phyloP scores from a whole-genome alignment of 2,888 invertebrate species.

The Sipunculus nudus region DNA sequence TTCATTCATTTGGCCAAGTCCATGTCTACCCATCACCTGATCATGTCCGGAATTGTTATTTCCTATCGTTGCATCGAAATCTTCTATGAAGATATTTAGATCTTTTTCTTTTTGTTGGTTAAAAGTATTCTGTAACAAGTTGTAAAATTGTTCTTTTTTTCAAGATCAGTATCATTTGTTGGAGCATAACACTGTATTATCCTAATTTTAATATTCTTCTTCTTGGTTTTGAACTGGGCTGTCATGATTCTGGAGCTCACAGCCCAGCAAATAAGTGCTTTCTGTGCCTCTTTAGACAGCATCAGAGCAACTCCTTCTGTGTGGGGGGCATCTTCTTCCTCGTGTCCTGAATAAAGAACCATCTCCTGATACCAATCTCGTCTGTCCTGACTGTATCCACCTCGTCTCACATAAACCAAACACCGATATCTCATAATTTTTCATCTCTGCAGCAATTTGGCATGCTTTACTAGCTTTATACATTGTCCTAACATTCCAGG shows the following conservation, averaged over 20 bases:
- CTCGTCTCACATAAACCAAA: constrained; percentile 24
- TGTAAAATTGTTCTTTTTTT: not conserved
- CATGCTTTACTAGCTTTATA: constrained; percentile 13
- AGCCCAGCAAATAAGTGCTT: constrained; percentile 1
- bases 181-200: no score
- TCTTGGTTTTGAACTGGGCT: constrained; percentile 4
- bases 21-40: no score
- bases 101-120: not conserved
- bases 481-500: constrained; percentile 28
- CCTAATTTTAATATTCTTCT: no score
- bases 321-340: constrained; percentile 5
- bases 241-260: not conserved
- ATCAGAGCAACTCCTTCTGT: not conserved
- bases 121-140: not conserved
- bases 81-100: not conserved
- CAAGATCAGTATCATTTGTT: no score
- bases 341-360: constrained; percentile 20
- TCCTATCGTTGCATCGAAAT: no score
- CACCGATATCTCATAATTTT: constrained; percentile 9
- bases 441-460: constrained; percentile 23
- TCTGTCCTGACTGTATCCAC: constrained; percentile 24
- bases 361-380: constrained; percentile 21
- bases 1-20: no score
- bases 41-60: no score
- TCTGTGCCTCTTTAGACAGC: not conserved